phyloP scores from a whole-genome alignment of 30 jellyfish, hydroid and myxozoan species.

The Nemopilema nomurai region DNA sequence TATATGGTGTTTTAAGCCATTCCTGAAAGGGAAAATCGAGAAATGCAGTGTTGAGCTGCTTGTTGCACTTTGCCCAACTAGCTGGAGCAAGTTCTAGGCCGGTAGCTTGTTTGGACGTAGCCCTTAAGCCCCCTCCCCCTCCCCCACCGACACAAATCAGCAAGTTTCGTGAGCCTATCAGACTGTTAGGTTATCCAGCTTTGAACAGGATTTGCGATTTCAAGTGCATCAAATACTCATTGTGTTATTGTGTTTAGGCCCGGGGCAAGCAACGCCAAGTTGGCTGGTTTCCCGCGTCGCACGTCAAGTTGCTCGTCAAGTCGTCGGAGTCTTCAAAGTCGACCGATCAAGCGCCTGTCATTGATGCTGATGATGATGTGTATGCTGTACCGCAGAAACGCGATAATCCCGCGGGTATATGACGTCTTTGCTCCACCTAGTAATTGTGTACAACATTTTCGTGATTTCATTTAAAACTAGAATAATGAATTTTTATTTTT shows the following conservation, averaged over 20 bases:
- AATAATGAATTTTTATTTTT: no score
- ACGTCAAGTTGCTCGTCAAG: conserved; percentile 79
- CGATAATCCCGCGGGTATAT: conserved; percentile 64
- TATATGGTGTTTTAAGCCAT: no score
- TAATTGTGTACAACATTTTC: neutral
- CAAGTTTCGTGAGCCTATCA: no score
- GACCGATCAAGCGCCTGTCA: conserved; percentile 25
- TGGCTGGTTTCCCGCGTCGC: conserved; percentile 98
- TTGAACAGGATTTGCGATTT: neutral
- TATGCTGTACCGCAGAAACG: conserved; percentile 87
- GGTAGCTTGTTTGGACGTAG: no score
- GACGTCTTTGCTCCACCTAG: neutral
- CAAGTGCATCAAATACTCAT: neutral
- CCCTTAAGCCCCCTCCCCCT: no score
- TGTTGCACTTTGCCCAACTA: no score
- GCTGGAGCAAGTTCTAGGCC: no score
- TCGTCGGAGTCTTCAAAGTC: conserved; percentile 33
- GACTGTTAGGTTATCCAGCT: no score
- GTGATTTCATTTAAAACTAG: no score
- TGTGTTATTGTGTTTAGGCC: neutral
- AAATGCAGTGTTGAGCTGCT: no score
- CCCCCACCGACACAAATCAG: no score
- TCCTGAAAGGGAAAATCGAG: no score
- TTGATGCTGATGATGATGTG: conserved; percentile 74
- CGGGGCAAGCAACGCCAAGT: conserved; percentile 93